phyloP scores from a whole-genome alignment of 37 sponge, comb jelly and placozoan genomes.

The Axinella damicornis region DNA sequence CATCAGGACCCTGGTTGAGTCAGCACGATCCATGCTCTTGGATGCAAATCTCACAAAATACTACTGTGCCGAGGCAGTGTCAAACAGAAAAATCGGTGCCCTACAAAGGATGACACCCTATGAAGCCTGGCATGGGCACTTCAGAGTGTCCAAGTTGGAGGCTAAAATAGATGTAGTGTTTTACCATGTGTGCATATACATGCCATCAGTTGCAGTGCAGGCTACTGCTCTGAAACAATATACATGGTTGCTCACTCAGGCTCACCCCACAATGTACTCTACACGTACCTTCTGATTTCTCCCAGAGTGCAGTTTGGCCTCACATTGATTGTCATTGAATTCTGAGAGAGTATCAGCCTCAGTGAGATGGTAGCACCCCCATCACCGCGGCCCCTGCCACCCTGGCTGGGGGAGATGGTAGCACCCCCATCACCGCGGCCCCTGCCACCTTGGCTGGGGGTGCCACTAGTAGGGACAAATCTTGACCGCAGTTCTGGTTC shows the following conservation, averaged over 20 bases:
- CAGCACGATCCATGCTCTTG: conserved; percentile 52
- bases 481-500: background rate
- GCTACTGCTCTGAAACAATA: too few relatives aligned
- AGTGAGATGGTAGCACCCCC: background rate
- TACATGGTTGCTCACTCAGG: too few relatives aligned
- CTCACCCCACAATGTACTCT: too few relatives aligned
- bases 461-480: background rate
- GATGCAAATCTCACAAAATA: conserved; percentile 33
- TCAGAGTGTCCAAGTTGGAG: too few relatives aligned
- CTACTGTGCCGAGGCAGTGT: conserved; percentile 40
- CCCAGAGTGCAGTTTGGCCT: conserved; percentile 25
- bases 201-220: too few relatives aligned
- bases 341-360: conserved; percentile 25
- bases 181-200: too few relatives aligned
- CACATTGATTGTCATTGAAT: background rate
- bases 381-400: background rate
- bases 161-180: too few relatives aligned
- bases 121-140: conserved; percentile 49
- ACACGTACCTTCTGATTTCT: conserved; percentile 49
- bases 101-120: conserved; percentile 44
- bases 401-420: background rate
- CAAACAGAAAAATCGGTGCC: conserved; percentile 55
- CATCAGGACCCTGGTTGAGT: conserved; percentile 65
- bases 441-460: background rate
- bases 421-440: background rate